These are phyloP conservation scores for Raphicerus campestris DNA, from an alignment of 2,113 vertebrate genomes.

Conservation along the genomic window DNA sequence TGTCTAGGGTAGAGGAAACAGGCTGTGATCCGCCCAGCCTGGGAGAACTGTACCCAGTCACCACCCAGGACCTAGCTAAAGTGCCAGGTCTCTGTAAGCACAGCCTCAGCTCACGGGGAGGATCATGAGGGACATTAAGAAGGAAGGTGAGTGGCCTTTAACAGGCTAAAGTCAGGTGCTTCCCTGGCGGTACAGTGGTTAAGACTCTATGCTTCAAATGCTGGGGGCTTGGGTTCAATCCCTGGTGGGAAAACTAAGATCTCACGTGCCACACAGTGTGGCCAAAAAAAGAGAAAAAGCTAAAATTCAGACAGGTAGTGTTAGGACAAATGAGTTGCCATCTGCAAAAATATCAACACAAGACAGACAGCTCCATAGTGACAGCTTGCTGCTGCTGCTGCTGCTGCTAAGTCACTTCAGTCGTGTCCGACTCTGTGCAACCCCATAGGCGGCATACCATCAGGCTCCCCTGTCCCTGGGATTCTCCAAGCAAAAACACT, in stretches of 20 bases:
- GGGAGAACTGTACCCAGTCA: neutral
- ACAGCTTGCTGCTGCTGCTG: no score
- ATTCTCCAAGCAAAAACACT: no score
- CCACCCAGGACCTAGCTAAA: neutral
- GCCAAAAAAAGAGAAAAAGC: neutral
- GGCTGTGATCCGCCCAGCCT: rapidly evolving
- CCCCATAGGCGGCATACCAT: no score
- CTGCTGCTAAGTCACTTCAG: no score
- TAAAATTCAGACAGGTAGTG: neutral
- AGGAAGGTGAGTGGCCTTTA: neutral
- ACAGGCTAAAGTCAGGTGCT: neutral
- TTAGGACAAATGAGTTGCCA: neutral
- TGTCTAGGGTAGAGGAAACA: slow-evolving; percentile 75
- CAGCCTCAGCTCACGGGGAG: neutral
- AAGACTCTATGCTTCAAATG: neutral
- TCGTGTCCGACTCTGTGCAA: no score
- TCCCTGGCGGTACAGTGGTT: neutral
- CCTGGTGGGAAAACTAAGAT: neutral
- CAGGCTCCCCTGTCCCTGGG: no score
- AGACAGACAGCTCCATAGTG: neutral
- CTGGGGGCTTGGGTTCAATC: neutral
- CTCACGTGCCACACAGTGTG: neutral
- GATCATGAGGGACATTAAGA: neutral
- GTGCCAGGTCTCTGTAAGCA: neutral
- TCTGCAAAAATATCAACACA: neutral